Evolutionary conservation across 2,888 invertebrate species (phyloP), one percentile per base, ranked within the genome.

Genomic region (Pyrochroa serraticornis): DNA sequence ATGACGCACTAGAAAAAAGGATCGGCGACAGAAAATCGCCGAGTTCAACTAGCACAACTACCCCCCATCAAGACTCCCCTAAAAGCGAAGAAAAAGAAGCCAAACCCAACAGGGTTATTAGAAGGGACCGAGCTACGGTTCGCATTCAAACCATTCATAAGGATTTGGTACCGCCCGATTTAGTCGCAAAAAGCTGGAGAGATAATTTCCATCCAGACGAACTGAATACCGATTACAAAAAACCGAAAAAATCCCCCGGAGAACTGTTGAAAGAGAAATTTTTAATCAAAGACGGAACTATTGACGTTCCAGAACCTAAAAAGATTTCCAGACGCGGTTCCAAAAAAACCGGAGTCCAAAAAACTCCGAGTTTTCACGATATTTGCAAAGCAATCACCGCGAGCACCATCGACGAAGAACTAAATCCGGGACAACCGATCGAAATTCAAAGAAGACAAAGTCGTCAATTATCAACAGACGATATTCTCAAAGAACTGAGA

Each of bases 251-350:
- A 45, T 77, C 74, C 0, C 74, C 73, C 1, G 92, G 92, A 0
- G 90, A 91, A 64, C 81, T 88, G 65, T 79, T 93, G 50, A 84
- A 90, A 12, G 92, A 93, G 76, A 91, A 92, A 74, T 89, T 88
- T 72, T 78, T 86, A 38, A 86, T 91, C 70, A 82, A 84, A 70
- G 77, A 83, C 68, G 75, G 71, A 12, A 56, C 71, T 2, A 50
- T 58, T 7, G 56, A 69, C 75, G 76, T 77, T 31, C 74, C 77
- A 7, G 47, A 48, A 13, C 38, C n/a, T 7, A 64, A 69, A 8
- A 64, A 66, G 43, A 38, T 65, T 22, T 52, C 36, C 2, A 54
- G 64, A 41, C 70, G 57, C 50, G 57, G 45, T 30, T 60, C 67
- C 1, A 70, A 63, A 36, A 64, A 63, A 47, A 30, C 22, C n/a